A percentile compares a stretch with the other conserved stretches of the same genome.
Evolutionary conservation across 2,797 vertebrate genomes (phyloP).

Genomic region (Cirrhinus molitorella): DNA sequence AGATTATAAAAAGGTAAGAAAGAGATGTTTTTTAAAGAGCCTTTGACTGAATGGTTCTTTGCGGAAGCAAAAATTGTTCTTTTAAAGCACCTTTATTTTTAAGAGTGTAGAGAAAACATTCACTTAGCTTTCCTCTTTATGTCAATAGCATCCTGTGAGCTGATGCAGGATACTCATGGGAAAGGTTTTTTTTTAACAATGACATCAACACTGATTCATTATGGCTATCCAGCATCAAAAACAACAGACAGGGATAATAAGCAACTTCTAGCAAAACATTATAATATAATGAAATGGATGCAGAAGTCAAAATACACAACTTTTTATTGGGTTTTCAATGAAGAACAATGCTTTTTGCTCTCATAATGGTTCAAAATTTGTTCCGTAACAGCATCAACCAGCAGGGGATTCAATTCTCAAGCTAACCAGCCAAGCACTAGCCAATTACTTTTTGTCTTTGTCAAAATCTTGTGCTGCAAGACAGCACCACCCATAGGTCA

Average conservation of each 20-base stretch:
- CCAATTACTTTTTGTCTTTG: background rate
- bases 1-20: too few relatives aligned
- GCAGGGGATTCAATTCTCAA: background rate
- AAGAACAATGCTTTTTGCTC: background rate
- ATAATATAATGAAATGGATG: background rate
- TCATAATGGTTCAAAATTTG: background rate
- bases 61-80: too few relatives aligned
- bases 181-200: background rate
- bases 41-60: too few relatives aligned
- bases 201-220: background rate
- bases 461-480: background rate
- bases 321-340: background rate
- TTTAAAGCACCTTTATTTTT: too few relatives aligned
- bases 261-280: background rate
- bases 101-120: background rate
- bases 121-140: background rate
- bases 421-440: background rate
- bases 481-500: slow-evolving; percentile 4
- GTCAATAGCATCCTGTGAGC: background rate
- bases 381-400: background rate
- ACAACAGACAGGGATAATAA: background rate
- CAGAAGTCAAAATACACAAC: background rate
- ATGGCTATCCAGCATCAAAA: background rate
- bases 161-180: background rate
- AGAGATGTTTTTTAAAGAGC: too few relatives aligned